Evolutionary conservation across 1,140 invertebrate genomes (phyloP).

Genomic region (Trialeurodes vaporariorum): DNA sequence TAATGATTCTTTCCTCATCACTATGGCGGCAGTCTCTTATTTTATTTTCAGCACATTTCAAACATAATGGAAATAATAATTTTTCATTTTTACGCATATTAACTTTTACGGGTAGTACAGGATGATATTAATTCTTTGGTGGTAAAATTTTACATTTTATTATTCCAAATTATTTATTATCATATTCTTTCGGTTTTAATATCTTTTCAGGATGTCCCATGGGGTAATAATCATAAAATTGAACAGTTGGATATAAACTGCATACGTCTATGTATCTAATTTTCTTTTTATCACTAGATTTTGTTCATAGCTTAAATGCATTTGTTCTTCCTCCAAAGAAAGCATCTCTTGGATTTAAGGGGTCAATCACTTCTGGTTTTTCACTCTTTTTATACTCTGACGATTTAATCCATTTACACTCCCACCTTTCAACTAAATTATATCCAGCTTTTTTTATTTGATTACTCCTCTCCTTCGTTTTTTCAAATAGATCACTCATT

Average conservation of each 20-base stretch:
- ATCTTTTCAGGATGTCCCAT: slow-evolving; percentile 7
- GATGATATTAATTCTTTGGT: slow-evolving; percentile 3
- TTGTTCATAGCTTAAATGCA: not conserved
- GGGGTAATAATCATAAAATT: slow-evolving; percentile 10
- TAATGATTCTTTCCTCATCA: slow-evolving; percentile 5
- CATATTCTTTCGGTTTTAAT: not conserved
- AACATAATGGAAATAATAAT: slow-evolving; percentile 10
- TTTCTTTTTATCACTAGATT: slow-evolving; percentile 5
- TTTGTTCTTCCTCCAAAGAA: slow-evolving; percentile 9
- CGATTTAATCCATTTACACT: slow-evolving; percentile 9
- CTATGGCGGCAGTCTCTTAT: not conserved
- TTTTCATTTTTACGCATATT: slow-evolving; percentile 10
- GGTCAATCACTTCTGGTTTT: not conserved
- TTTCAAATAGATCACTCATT: slow-evolving; percentile 9
- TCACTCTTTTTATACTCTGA: slow-evolving; percentile 4
- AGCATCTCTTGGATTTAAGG: slow-evolving; percentile 3
- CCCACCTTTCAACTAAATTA: slow-evolving; percentile 14
- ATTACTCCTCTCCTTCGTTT: slow-evolving; percentile 7
- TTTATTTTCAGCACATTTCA: slow-evolving; percentile 8
- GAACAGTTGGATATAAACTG: slow-evolving; percentile 5
- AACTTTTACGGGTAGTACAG: slow-evolving; percentile 8
- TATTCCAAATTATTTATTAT: slow-evolving; percentile 7
- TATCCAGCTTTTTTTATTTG: slow-evolving; percentile 11
- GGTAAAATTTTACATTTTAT: slow-evolving; percentile 11
- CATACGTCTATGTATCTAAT: slow-evolving; percentile 11